Conservation (phyloP, 2,113 vertebrate genomes). For the Syrrhaptes paradoxus region DNA sequence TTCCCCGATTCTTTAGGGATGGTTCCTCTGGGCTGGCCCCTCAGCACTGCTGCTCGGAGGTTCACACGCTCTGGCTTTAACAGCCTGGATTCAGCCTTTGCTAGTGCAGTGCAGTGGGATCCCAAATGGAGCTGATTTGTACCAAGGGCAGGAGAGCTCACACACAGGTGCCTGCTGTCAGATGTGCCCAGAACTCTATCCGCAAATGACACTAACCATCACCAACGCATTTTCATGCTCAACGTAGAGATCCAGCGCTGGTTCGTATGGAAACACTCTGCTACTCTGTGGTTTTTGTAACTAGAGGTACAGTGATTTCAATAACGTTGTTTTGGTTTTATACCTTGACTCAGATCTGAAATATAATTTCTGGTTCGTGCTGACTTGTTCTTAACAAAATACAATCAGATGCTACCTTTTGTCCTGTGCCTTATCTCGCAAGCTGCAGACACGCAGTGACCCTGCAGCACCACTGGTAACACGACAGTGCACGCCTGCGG, state of each 20-base stretch:
- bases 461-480: not conserved
- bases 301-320: not conserved
- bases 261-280: not conserved
- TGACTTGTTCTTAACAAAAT: not conserved
- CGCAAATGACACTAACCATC: not conserved
- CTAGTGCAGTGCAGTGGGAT: fast-evolving
- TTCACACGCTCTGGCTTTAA: not conserved
- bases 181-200: not conserved
- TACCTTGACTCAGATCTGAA: not conserved
- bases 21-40: not conserved
- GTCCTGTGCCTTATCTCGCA: not conserved
- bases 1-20: not conserved
- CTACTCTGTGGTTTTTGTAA: not conserved
- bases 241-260: not conserved
- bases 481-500: fast-evolving
- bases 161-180: fast-evolving
- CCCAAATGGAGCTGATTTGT: not conserved
- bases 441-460: not conserved
- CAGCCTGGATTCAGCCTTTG: not conserved
- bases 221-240: not conserved
- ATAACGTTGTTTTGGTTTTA: not conserved
- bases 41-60: not conserved
- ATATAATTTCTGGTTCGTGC: not conserved
- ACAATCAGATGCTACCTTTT: not conserved
- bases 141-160: not conserved